Conservation (phyloP, 2,797 vertebrate genomes). For the Hybognathus amarus region DNA sequence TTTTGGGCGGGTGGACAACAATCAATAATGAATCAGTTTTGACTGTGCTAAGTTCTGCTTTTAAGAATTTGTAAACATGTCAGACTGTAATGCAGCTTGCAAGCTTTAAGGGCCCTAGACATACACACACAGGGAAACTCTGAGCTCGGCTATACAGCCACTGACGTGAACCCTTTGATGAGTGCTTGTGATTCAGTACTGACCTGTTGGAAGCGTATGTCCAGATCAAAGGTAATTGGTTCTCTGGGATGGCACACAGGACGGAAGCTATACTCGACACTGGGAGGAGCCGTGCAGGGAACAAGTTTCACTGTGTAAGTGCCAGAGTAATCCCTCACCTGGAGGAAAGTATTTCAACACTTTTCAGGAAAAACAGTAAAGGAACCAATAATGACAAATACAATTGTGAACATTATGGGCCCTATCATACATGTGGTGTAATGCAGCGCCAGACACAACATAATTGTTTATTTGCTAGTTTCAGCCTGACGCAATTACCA, state of each 20-base stretch:
- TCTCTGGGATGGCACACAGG: conserved; percentile 88
- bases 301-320: conserved; percentile 87
- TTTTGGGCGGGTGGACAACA: no score
- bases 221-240: conserved; percentile 85
- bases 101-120: not conserved
- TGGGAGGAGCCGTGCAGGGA: conserved; percentile 83
- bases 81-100: not conserved
- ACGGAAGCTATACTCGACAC: conserved; percentile 83
- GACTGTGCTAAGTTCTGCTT: no score
- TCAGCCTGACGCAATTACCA: no score
- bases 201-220: conserved; percentile 96
- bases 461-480: no score
- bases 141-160: not conserved
- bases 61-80: not conserved
- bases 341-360: not conserved
- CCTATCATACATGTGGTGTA: accelerated
- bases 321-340: conserved; percentile 98
- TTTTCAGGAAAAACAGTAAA: not conserved
- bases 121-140: not conserved
- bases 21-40: no score
- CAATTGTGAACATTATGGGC: not conserved
- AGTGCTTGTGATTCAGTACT: conserved; percentile 2
- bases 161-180: not conserved
- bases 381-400: not conserved
- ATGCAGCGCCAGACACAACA: no score